Evolutionary conservation across 2,888 invertebrate species (phyloP), one percentile per base, ranked within the genome.

Genomic region (Eledone cirrhosa): DNA sequence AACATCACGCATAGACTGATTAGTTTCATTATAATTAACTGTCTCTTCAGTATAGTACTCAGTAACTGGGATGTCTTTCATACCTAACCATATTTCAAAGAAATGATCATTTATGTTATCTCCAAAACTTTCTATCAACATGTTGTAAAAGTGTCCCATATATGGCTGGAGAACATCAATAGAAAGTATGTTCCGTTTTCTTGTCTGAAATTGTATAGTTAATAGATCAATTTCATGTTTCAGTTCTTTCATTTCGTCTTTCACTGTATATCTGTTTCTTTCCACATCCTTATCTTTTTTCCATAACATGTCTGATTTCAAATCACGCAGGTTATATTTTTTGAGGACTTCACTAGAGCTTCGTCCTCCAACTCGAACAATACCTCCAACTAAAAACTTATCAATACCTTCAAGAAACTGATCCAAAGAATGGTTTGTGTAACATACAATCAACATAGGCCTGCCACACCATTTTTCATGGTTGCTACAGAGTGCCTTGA

Each of bases 401-500:
- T 84, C 48, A n/a, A 90, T 86, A n/a, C 88, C 90, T 80, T 90
- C 89, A 22, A 91, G 83, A 81, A 91, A 91, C 82, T 91, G 90
- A 82, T 91, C 91, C 8, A 91, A 83, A 0, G 91, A 90, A 83
- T 90, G 90, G 78, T 91, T 90, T 31, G 90, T 91, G 82, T 89
- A 90, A 79, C 90, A 90, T 19, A 91, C 88, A 31, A 90, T 83
- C 22, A 91, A 80, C 78, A 91, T 87, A n/a, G 90, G 90, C 74
- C 82, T 76, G 7, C 67, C 80, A 47, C 87, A 88, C 92, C 92
- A 92, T 2, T 82, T 48, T 0, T 82, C 47, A 22, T 84, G 82
- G 88, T 95, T 95, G 80, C 92, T 90, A 1, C 96, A 89, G 33
- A 96, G 87, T 0, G 93, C 79, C 41, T 87, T 77, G 0, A 94